Evolutionary conservation across 1,140 invertebrate genomes (phyloP), one percentile per base, ranked within the genome.

Genomic region (Nasonia giraulti): DNA sequence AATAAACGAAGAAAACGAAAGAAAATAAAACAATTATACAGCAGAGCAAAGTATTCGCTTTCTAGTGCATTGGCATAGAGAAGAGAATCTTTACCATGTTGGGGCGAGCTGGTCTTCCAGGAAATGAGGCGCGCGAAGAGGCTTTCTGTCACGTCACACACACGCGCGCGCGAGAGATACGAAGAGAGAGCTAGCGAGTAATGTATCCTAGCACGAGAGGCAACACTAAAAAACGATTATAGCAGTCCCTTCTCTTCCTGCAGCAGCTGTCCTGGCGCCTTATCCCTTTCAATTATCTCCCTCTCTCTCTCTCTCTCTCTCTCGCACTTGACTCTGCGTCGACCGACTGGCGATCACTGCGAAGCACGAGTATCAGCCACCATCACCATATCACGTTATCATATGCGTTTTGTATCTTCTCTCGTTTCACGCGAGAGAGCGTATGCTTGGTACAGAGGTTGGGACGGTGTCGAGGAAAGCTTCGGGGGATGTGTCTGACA

Each of bases 281-380:
- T 86, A 87, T 20, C 55, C 7, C 7, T 62, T 55, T 55, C 12
- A 8, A 37, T 37, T 4, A 37, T 33, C 27, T 27, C 27, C 77
- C 82, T 84, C 86, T 27, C 27, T 27, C 27, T 27, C 27, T 27
- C 27, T 27, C 27, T 27, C 27, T 87, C 71, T 87, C 83, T 77
- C 82, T 84, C 86, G 86, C 90, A 90, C 90, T 89, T 62, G 55
- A 62, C 55, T 62, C 55, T 50, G 14, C 47, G 47, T 50, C 55
- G 89, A 90, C 83, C 82, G 86, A 88, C 89, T 88, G 87, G 23
- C 88, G 89, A 91, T 90, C 90, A 91, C 90, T 89, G 89, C 74
- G 89, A 91, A 91, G 87, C 87, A 89, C 90, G 85, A 88, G 68
- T 62, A 55, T 55, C 12, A 55, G 50, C 4, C 55, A 62, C 55